These are phyloP conservation scores for Anguilla obscura DNA, from an alignment of 2,797 vertebrate species.

Conservation along the genomic window DNA sequence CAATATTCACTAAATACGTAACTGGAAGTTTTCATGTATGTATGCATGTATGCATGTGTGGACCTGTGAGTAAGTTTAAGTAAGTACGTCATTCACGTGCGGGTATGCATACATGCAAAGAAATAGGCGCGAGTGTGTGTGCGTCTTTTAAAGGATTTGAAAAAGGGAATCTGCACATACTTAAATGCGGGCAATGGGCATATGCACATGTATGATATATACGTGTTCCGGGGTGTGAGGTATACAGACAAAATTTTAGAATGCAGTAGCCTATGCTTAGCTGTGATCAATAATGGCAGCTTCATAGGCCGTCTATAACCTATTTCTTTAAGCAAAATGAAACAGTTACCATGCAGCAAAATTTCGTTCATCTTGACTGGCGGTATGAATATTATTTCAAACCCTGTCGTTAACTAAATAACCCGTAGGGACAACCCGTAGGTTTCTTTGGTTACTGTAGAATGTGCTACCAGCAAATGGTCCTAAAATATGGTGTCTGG, in stretches of 20 bases:
- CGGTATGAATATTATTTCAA: background rate
- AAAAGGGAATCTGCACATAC: background rate
- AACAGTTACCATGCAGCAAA: background rate
- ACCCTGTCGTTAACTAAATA: background rate
- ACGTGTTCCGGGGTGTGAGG: background rate
- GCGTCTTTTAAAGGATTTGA: background rate
- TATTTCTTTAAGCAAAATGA: background rate
- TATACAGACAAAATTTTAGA: background rate
- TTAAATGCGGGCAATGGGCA: background rate
- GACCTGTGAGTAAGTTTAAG: background rate
- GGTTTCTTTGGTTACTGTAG: background rate
- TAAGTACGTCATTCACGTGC: constrained; percentile 10
- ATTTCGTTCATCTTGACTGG: background rate
- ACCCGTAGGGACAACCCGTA: background rate
- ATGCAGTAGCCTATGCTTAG: background rate
- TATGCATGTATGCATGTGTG: background rate
- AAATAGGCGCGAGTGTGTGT: background rate
- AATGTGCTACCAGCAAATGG: background rate
- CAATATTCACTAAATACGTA: constrained; percentile 7
- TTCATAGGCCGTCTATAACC: background rate
- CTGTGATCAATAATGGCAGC: background rate
- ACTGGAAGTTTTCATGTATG: background rate
- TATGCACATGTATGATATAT: background rate
- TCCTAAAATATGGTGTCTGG: background rate
- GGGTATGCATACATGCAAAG: constrained; percentile 26